These are phyloP conservation scores for Dyspetes luteomarginatus DNA, from an alignment of 2,888 invertebrate species.

Conservation along the genomic window DNA sequence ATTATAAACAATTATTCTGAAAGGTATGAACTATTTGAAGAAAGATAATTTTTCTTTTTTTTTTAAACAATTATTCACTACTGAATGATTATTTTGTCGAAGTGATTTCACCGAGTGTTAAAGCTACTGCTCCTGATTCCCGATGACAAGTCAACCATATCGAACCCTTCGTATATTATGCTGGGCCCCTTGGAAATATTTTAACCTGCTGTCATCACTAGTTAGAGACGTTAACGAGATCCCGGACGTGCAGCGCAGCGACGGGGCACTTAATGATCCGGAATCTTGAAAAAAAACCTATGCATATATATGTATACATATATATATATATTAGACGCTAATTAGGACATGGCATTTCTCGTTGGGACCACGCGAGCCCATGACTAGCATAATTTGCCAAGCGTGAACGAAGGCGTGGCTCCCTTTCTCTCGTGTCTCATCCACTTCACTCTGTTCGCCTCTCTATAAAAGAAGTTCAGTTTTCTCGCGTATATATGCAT, in stretches of 20 bases:
- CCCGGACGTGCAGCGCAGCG: constrained; percentile 43
- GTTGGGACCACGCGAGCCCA: constrained; percentile 63
- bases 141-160: too few species aligned
- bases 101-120: too few species aligned
- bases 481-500: neutral
- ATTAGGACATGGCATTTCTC: constrained; percentile 74
- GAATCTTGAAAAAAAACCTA: constrained; percentile 71
- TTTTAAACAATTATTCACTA: too few species aligned
- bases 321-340: constrained; percentile 67
- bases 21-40: too few species aligned
- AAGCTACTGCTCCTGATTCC: too few species aligned
- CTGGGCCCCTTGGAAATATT: constrained; percentile 39
- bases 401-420: constrained; percentile 72
- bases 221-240: constrained; percentile 69
- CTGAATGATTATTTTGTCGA: too few species aligned
- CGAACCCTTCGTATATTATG: neutral
- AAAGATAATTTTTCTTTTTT: too few species aligned
- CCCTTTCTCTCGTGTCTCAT: neutral
- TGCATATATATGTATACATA: neutral
- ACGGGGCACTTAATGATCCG: constrained; percentile 71
- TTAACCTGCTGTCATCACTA: constrained; percentile 67
- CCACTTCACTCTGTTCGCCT: constrained; percentile 20
- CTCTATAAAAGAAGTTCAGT: constrained; percentile 19
- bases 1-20: too few species aligned
- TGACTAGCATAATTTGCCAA: constrained; percentile 70